Evolutionary conservation across 2,888 invertebrate genomes (phyloP), one percentile per base, ranked within the genome.

Genomic region (Alloscopus bannaensis): DNA sequence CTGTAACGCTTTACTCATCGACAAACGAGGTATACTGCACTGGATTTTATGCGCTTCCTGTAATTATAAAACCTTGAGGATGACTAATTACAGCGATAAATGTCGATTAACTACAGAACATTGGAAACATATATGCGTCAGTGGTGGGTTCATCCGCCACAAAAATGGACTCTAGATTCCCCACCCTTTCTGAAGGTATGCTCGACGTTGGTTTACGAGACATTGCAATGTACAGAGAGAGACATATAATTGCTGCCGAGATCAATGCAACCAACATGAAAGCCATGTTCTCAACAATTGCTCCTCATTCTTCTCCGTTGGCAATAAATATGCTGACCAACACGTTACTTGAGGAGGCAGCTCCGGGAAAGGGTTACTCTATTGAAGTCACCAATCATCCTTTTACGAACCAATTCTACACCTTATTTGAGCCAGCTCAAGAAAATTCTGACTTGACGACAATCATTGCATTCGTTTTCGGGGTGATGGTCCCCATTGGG

Each of bases 401-500:
- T n/a, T 62, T 85, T 8, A 52, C 62, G 28, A 62, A 50, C 16
- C 66, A 20, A 0, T 18, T 76, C 1, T 28, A 70, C 20, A 55
- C 45, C 0, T 31, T 80, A 4, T 26, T 81, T 1, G 75, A 81
- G 31, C 57, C 77, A 4, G 80, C 79, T 57, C 22, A 65, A 55
- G 40, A 70, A 26, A 57, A 66, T 36, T 65, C 75, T 4, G 60
- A 52, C 8, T 81, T 78, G 52, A 13, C 71, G 2, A 20, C 57
- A 59, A 55, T 52, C 0, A 69, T 82, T 52, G 76, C 84, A 3
- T 66, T 84, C 8, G 57, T 84, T 3, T 84, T 84, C 72, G 83
- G 73, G 2, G 75, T 79, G 42, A 77, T 87, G 22, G 36, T 87
- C 3, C 84, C 87, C 1, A 75, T 87, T 18, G 87, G 87, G 0